Conservation (phyloP, 1,140 invertebrate species). For the Neomicropteryx cornuta region DNA sequence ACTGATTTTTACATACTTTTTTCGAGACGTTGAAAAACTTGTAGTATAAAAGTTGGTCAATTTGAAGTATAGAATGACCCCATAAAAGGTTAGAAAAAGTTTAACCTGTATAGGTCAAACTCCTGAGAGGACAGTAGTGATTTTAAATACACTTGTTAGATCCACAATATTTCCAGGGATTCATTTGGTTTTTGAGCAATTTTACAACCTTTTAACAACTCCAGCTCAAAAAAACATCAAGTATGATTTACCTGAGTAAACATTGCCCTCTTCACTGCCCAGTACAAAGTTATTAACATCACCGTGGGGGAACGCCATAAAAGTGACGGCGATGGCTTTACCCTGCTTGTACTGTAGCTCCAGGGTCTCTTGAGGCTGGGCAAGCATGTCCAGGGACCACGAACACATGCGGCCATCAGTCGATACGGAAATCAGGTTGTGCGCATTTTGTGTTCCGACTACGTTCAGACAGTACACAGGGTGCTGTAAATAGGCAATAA, state of each 20-base stretch:
- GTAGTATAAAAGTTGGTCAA: no score
- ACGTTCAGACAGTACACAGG: constrained; percentile 95
- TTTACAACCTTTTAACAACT: no score
- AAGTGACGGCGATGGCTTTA: constrained; percentile 87
- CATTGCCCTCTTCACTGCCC: constrained; percentile 90
- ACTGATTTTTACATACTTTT: no score
- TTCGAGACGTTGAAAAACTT: no score
- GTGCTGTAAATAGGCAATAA: constrained; percentile 61
- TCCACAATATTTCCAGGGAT: no score
- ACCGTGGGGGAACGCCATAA: constrained; percentile 83
- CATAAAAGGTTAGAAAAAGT: no score
- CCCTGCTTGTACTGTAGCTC: constrained; percentile 84
- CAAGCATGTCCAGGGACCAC: constrained; percentile 98
- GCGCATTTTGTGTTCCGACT: constrained; percentile 96
- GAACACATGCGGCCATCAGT: constrained; percentile 96
- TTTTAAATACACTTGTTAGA: no score
- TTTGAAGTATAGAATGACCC: no score
- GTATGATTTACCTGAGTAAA: constrained; percentile 93
- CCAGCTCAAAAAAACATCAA: no score
- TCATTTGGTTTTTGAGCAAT: no score
- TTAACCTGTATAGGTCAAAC: no score
- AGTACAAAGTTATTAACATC: constrained; percentile 97
- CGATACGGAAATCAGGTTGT: constrained; percentile 96
- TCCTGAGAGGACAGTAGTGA: no score
- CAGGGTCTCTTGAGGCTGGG: constrained; percentile 88